Percentiles rank a stretch among this genome's conserved stretches.
phyloP scores from a whole-genome alignment of 2,113 vertebrate species.

The Mormyrus lacerda region DNA sequence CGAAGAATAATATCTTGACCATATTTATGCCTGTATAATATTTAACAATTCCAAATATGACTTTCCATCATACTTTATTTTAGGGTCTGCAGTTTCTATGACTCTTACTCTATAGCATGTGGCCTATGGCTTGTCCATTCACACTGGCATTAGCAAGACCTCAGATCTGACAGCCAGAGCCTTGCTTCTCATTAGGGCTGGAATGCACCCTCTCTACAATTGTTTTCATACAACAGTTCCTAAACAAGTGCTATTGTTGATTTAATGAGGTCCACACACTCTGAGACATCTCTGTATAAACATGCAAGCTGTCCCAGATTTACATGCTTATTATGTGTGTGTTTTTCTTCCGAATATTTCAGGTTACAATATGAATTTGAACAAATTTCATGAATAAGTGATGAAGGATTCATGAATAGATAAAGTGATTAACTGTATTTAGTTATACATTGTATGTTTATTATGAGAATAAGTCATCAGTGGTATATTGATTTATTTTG shows the following conservation, averaged over 20 bases:
- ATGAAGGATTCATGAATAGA: background rate
- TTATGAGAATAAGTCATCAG: background rate
- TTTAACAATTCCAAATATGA: background rate
- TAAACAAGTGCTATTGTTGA: background rate
- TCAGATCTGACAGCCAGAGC: background rate
- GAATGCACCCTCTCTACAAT: background rate
- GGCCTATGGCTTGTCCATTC: background rate
- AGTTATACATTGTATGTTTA: background rate
- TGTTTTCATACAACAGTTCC: background rate
- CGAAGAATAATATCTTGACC: background rate
- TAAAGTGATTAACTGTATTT: slow-evolving; percentile 9
- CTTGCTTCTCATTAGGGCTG: background rate
- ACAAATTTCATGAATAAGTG: background rate
- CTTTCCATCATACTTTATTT: background rate
- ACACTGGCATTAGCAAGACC: background rate
- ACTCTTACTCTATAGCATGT: background rate
- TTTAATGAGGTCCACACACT: background rate
- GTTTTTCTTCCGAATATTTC: background rate
- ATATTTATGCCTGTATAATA: background rate
- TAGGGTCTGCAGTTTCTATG: background rate
- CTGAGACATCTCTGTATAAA: background rate
- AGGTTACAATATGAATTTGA: background rate
- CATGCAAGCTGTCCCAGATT: background rate
- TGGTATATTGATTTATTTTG: background rate
- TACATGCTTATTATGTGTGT: background rate